phyloP scores from a whole-genome alignment of 1,140 invertebrate species.

The Ruditapes philippinarum region DNA sequence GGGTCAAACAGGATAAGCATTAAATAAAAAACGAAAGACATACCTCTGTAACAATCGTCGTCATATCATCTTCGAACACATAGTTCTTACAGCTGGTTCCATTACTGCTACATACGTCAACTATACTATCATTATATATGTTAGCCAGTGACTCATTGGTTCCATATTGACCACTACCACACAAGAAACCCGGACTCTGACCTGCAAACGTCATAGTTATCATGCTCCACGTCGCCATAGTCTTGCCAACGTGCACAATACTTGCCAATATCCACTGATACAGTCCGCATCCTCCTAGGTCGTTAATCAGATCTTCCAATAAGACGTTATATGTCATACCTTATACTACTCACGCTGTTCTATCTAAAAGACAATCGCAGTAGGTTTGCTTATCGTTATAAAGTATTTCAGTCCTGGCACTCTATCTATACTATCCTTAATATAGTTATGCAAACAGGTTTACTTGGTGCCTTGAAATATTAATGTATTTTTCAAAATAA shows the following conservation, averaged over 20 bases:
- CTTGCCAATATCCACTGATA: background rate
- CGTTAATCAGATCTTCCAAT: slow-evolving; percentile 4
- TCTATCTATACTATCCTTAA: too few species aligned
- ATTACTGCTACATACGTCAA: background rate
- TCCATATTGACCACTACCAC: background rate
- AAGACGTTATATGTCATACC: slow-evolving; percentile 41
- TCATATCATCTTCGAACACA: background rate
- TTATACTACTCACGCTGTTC: too few species aligned
- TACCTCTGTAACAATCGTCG: slow-evolving; percentile 15
- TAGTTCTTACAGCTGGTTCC: background rate
- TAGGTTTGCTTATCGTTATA: too few species aligned
- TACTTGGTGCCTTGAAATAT: too few species aligned
- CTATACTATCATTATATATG: background rate
- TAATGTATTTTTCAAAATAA: too few species aligned
- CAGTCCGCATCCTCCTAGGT: slow-evolving; percentile 22
- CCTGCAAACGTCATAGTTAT: slow-evolving; percentile 32
- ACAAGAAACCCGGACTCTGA: slow-evolving; percentile 14
- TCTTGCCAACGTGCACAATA: slow-evolving; percentile 28
- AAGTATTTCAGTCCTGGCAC: too few species aligned
- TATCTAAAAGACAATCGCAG: too few species aligned
- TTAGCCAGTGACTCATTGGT: background rate
- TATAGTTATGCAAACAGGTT: too few species aligned
- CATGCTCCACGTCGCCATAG: slow-evolving; percentile 22
- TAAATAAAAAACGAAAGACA: too few species aligned
- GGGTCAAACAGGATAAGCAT: too few species aligned